Conservation (phyloP, 1,140 invertebrate species). For the Caerostris extrusa region DNA sequence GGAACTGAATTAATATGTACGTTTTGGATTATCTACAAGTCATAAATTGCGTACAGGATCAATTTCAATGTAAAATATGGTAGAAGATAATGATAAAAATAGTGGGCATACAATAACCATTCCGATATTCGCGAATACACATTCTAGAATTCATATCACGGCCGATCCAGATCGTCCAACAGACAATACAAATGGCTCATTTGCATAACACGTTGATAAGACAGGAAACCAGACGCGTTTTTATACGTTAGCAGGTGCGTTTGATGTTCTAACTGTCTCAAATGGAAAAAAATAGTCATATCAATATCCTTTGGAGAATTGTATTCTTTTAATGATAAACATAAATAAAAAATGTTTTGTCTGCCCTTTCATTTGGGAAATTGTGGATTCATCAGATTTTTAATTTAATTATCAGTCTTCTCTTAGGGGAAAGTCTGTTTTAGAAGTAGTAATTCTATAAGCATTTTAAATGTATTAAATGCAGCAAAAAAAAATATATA, state of each 20-base stretch:
- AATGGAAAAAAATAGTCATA: background rate
- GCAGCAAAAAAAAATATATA: too few relatives aligned
- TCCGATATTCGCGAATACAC: background rate
- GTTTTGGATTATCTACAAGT: background rate
- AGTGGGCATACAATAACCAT: background rate
- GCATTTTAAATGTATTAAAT: too few relatives aligned
- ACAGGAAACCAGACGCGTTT: conserved; percentile 46
- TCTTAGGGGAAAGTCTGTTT: too few relatives aligned
- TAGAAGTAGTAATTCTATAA: too few relatives aligned
- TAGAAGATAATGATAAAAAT: background rate
- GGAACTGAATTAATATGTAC: too few relatives aligned
- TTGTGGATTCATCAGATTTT: too few relatives aligned
- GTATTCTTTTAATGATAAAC: background rate
- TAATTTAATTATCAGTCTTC: too few relatives aligned
- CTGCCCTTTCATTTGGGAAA: too few relatives aligned
- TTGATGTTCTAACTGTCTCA: background rate
- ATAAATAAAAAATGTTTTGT: background rate
- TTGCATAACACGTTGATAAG: conserved; percentile 48
- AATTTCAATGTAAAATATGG: conserved; percentile 4
- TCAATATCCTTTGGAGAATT: background rate
- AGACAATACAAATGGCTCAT: conserved; percentile 35
- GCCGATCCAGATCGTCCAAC: conserved; percentile 33
- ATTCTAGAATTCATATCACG: background rate
- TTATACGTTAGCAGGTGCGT: conserved; percentile 22
- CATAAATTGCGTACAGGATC: background rate